phyloP scores from a whole-genome alignment of 2,113 vertebrate genomes.

The Dolichallabes microphthalmus region DNA sequence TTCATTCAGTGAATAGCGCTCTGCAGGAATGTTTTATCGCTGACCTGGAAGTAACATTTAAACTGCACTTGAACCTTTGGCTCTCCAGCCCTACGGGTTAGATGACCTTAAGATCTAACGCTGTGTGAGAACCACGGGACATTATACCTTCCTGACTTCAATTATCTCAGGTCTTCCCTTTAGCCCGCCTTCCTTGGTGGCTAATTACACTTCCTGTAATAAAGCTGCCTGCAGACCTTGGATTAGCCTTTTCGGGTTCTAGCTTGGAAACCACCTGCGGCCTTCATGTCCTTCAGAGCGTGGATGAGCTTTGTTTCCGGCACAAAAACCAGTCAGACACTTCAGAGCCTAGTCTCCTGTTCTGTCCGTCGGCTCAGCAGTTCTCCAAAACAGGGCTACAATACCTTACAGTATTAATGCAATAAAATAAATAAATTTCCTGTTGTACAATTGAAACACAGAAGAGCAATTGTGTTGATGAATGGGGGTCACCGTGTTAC shows the following conservation, averaged over 20 bases:
- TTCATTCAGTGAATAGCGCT: background rate
- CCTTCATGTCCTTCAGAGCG: slow-evolving; percentile 64
- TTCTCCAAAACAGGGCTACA: slow-evolving; percentile 5
- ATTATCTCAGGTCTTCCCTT: slow-evolving; percentile 71
- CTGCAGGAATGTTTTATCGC: background rate
- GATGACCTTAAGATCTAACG: slow-evolving; percentile 71
- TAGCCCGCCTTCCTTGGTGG: slow-evolving; percentile 67
- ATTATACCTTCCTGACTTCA: slow-evolving; percentile 67
- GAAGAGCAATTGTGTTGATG: slow-evolving; percentile 65
- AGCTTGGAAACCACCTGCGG: slow-evolving; percentile 39
- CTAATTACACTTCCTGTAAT: slow-evolving; percentile 76
- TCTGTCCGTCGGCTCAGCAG: slow-evolving; percentile 3
- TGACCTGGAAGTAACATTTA: slow-evolving; percentile 62
- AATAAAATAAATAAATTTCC: slow-evolving; percentile 51
- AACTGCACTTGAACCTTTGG: slow-evolving; percentile 64
- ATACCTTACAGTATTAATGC: slow-evolving; percentile 30
- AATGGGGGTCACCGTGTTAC: slow-evolving; percentile 71
- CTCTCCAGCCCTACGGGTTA: slow-evolving; percentile 62
- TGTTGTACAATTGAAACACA: slow-evolving; percentile 56
- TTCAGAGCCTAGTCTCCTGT: background rate
- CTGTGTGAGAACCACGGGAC: slow-evolving; percentile 64
- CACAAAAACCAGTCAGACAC: slow-evolving; percentile 9
- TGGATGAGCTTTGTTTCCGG: slow-evolving; percentile 6
- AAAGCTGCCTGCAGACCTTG: slow-evolving; percentile 68
- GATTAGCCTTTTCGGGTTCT: slow-evolving; percentile 65